Evolutionary conservation across 1,140 invertebrate species (phyloP).

Genomic region (Pollicipes pollicipes): DNA sequence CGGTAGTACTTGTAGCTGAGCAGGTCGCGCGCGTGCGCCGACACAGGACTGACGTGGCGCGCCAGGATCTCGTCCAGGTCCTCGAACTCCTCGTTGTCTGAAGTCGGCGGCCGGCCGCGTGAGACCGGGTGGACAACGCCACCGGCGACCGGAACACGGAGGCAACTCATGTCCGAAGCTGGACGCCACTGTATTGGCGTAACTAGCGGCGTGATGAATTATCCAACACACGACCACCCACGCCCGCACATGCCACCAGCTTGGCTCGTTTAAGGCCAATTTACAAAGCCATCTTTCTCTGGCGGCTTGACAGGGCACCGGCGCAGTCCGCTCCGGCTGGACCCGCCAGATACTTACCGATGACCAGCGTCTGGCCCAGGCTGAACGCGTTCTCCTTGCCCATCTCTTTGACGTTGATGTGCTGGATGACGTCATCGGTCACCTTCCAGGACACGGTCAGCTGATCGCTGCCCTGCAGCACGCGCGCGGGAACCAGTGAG

Average conservation of each 20-base stretch:
- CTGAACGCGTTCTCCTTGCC: conserved; percentile 95
- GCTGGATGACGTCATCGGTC: conserved; percentile 77
- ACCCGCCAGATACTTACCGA: conserved; percentile 33
- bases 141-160: too few species aligned
- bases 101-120: too few species aligned
- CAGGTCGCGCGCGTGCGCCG: conserved; percentile 71
- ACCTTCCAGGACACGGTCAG: conserved; percentile 98
- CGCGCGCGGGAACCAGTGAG: conserved; percentile 9
- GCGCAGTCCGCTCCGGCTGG: too few species aligned
- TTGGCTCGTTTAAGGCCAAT: too few species aligned
- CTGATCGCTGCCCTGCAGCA: conserved; percentile 64
- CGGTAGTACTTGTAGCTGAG: conserved; percentile 52
- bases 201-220: too few species aligned
- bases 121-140: too few species aligned
- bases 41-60: conserved; percentile 89
- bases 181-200: too few species aligned
- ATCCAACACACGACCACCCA: too few species aligned
- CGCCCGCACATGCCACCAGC: too few species aligned
- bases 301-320: too few species aligned
- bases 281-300: too few species aligned
- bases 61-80: conserved; percentile 98
- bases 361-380: conserved; percentile 71
- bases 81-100: conserved; percentile 68
- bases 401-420: conserved; percentile 88
- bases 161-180: too few species aligned